Conservation (phyloP, 2,797 vertebrate genomes). For the Tolypeutes matacus region DNA sequence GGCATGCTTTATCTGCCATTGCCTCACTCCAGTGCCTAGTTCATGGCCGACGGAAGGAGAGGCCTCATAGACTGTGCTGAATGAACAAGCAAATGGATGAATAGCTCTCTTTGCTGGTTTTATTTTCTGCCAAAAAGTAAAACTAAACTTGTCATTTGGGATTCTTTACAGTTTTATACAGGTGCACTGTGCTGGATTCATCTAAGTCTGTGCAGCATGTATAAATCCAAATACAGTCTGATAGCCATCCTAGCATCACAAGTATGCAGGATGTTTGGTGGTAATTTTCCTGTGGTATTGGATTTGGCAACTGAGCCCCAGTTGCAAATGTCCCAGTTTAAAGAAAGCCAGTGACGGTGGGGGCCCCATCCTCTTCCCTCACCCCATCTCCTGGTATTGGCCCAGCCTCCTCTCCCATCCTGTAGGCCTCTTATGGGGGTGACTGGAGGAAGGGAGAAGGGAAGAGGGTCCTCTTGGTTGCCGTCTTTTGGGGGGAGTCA, state of each 20-base stretch:
- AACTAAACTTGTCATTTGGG: background rate
- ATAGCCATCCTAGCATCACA: background rate
- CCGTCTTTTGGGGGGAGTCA: background rate
- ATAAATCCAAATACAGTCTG: background rate
- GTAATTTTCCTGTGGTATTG: background rate
- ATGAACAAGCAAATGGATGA: background rate
- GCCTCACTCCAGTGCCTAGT: background rate
- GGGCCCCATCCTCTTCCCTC: background rate
- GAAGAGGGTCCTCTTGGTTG: background rate
- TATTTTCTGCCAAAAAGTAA: conserved; percentile 52
- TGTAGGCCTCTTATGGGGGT: background rate
- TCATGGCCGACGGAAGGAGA: background rate
- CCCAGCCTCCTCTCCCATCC: background rate
- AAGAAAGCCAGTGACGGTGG: background rate
- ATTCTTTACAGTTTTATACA: background rate
- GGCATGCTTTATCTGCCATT: background rate
- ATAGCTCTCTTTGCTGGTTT: conserved; percentile 15
- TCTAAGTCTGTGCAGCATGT: background rate
- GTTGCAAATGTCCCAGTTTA: background rate
- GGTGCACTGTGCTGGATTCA: background rate
- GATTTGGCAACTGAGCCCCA: background rate
- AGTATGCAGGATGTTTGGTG: background rate
- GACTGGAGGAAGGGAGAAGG: background rate
- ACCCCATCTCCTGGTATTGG: background rate
- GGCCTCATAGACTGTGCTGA: background rate